phyloP scores from a whole-genome alignment of 2,113 vertebrate genomes.

The Xiphophorus couchianus region DNA sequence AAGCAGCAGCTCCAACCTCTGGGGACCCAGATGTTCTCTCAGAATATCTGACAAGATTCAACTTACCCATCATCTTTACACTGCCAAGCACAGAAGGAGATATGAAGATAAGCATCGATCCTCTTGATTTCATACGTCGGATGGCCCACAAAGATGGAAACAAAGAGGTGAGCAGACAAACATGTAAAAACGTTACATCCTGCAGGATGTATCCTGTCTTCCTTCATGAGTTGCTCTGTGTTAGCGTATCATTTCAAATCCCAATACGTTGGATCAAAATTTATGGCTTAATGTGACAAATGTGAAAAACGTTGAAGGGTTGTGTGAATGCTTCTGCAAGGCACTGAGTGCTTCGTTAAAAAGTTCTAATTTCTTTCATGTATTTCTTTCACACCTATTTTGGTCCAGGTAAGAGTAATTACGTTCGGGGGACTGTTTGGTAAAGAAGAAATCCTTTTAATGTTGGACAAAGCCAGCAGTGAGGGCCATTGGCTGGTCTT shows the following conservation, averaged over 20 bases:
- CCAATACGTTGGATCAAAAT: too few relatives aligned
- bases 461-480: constrained; percentile 61
- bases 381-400: constrained; percentile 2
- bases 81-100: constrained; percentile 54
- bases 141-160: constrained; percentile 57
- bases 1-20: constrained; percentile 25
- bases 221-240: not conserved
- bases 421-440: constrained; percentile 54
- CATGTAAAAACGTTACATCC: too few relatives aligned
- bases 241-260: not conserved
- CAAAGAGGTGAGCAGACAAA: constrained; percentile 49
- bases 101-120: constrained; percentile 58
- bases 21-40: constrained; percentile 51
- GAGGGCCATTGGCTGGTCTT: constrained; percentile 86
- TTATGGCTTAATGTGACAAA: too few relatives aligned
- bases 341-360: not conserved
- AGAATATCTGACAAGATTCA: constrained; percentile 45
- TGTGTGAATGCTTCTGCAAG: not conserved
- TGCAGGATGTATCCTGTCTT: not conserved
- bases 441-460: constrained; percentile 42
- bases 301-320: not conserved
- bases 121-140: constrained; percentile 76
- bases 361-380: not conserved
- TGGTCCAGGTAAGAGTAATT: constrained; percentile 67
- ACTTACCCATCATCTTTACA: constrained; percentile 78